A percentile compares a stretch with the other conserved stretches of the same genome.
phyloP scores from a whole-genome alignment of 2,888 invertebrate species.

The Ichneumon xanthorius region DNA sequence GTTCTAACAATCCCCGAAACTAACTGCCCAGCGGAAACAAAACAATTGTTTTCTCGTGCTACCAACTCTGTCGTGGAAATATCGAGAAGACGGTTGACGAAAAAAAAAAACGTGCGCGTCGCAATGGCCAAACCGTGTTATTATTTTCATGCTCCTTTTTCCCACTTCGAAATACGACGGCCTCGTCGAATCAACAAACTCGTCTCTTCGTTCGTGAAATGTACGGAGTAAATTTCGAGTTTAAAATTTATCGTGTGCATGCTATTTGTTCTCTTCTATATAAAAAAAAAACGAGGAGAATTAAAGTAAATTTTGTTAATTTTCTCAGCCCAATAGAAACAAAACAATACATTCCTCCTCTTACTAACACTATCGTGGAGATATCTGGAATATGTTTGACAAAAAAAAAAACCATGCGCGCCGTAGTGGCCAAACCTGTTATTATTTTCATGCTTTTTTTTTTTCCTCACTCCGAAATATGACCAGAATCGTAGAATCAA shows the following conservation, averaged over 20 bases:
- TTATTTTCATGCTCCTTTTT: slow-evolving; percentile 17
- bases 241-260: neutral
- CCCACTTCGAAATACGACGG: neutral
- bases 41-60: neutral
- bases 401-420: slow-evolving; percentile 8
- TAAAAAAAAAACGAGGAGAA: too few species aligned
- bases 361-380: neutral
- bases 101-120: slow-evolving; percentile 17
- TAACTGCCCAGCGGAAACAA: neutral
- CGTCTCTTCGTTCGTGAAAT: too few species aligned
- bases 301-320: too few species aligned
- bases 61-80: neutral
- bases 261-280: too few species aligned
- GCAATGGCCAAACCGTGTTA: neutral
- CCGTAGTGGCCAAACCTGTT: neutral
- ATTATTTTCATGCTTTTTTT: slow-evolving; percentile 14
- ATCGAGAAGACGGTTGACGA: slow-evolving; percentile 13
- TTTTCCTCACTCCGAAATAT: neutral
- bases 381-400: slow-evolving; percentile 13
- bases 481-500: neutral
- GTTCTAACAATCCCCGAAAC: neutral
- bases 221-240: neutral
- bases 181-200: neutral
- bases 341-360: neutral
- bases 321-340: too few species aligned